phyloP scores from a whole-genome alignment of 2,888 invertebrate genomes.

The Dasysyrphus tricinctus region DNA sequence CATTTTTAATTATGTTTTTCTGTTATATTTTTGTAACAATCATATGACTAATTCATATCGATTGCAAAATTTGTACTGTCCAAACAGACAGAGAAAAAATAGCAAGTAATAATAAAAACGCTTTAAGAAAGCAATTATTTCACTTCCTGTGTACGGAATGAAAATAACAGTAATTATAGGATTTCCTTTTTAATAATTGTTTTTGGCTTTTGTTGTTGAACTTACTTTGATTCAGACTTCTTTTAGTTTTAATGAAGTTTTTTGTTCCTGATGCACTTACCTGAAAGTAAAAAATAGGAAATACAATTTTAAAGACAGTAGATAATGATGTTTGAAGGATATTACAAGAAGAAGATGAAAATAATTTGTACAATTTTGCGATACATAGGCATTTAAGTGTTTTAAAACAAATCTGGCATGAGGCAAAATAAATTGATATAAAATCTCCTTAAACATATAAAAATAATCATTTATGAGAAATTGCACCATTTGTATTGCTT shows the following conservation, averaged over 20 bases:
- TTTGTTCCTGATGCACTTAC: slow-evolving; percentile 46
- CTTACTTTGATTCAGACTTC: slow-evolving; percentile 41
- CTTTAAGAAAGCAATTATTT: slow-evolving; percentile 22
- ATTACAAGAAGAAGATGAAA: neutral
- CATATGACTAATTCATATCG: slow-evolving; percentile 6
- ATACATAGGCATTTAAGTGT: too few species aligned
- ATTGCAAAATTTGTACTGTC: too few species aligned
- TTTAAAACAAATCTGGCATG: too few species aligned
- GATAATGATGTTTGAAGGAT: neutral
- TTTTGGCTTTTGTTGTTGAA: slow-evolving; percentile 53
- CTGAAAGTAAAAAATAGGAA: slow-evolving; percentile 55
- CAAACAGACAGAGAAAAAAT: too few species aligned
- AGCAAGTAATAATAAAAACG: too few species aligned
- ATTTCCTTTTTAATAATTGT: neutral
- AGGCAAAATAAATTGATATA: too few species aligned
- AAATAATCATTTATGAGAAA: too few species aligned
- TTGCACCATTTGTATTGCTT: too few species aligned
- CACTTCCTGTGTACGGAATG: slow-evolving; percentile 15
- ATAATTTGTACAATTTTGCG: too few species aligned
- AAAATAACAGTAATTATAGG: slow-evolving; percentile 26
- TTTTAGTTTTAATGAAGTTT: slow-evolving; percentile 4
- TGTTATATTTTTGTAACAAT: slow-evolving; percentile 7
- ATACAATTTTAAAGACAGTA: slow-evolving; percentile 1
- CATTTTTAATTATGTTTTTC: slow-evolving; percentile 23
- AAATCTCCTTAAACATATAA: too few species aligned